Percentiles rank a stretch among this genome's conserved stretches.
phyloP scores from a whole-genome alignment of 2,113 vertebrate species.

The Anguilla japonica region DNA sequence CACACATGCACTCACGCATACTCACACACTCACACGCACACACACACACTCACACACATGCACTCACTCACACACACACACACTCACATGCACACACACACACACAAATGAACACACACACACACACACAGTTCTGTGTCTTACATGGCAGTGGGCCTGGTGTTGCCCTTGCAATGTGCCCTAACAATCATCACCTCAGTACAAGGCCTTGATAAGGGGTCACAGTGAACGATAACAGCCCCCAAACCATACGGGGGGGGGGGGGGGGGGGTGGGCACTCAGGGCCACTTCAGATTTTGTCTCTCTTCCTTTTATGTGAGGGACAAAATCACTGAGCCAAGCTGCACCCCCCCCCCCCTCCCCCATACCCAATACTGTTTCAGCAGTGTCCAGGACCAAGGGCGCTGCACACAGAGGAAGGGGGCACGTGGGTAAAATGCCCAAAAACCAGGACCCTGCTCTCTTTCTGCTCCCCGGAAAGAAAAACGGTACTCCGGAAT shows the following conservation, averaged over 20 bases:
- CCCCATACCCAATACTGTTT: neutral
- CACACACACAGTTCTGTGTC: conserved; percentile 18
- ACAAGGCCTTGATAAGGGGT: conserved; percentile 46
- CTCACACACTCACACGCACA: conserved; percentile 15
- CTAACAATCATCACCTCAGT: conserved; percentile 54
- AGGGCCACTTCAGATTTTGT: neutral
- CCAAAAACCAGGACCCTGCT: neutral
- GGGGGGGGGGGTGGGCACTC: conserved; percentile 22
- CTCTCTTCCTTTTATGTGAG: neutral
- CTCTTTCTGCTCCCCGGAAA: neutral
- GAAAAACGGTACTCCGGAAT: neutral
- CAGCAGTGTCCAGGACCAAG: neutral
- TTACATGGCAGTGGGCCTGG: conserved; percentile 33
- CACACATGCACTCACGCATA: neutral
- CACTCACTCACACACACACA: neutral
- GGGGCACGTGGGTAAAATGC: neutral
- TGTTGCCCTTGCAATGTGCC: neutral
- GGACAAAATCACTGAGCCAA: neutral
- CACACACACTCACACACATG: neutral
- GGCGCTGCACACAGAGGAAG: neutral
- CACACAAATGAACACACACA: conserved; percentile 1
- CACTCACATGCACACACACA: neutral
- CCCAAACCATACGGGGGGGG: conserved; percentile 28
- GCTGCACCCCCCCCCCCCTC: neutral
- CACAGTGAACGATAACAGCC: conserved; percentile 46